A percentile compares a stretch with the other conserved stretches of the same genome.
Conservation (phyloP, 2,797 vertebrate species). For the Centroberyx gerrardi region DNA sequence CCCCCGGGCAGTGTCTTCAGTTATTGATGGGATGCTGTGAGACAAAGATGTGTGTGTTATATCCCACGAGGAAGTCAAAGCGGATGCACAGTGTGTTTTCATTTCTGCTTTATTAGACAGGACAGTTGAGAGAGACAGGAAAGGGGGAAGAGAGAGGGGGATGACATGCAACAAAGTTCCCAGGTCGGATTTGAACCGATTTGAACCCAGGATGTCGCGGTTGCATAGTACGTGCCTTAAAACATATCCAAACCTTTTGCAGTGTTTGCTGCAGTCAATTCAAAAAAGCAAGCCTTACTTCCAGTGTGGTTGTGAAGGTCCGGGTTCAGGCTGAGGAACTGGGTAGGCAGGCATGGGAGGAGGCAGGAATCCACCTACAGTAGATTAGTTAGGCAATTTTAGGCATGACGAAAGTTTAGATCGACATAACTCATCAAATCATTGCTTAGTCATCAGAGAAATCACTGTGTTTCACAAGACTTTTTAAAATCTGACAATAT, state of each 20-base stretch:
- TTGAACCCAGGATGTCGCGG: too few species aligned
- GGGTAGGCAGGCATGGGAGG: constrained; percentile 82
- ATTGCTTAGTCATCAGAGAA: too few species aligned
- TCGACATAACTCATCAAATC: too few species aligned
- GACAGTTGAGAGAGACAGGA: too few species aligned
- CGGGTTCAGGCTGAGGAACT: constrained; percentile 70
- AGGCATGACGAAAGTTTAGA: background rate
- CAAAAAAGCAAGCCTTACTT: constrained; percentile 72
- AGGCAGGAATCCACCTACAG: constrained; percentile 83
- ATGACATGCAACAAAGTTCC: too few species aligned
- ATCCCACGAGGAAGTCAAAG: background rate
- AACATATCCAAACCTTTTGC: background rate
- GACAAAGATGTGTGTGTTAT: constrained; percentile 1
- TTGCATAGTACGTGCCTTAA: too few species aligned
- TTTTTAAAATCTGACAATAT: background rate
- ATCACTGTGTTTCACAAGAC: background rate
- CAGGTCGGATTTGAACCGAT: too few species aligned
- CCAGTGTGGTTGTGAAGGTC: constrained; percentile 75
- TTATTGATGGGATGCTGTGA: constrained; percentile 82
- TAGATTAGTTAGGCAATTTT: constrained; percentile 8
- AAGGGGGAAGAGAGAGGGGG: too few species aligned
- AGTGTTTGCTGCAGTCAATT: background rate
- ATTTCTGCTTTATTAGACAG: background rate
- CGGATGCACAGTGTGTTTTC: background rate
- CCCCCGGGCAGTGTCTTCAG: constrained; percentile 79